These are phyloP conservation scores for Irena cyanogastra DNA, from an alignment of 2,113 vertebrate genomes.

Conservation along the genomic window DNA sequence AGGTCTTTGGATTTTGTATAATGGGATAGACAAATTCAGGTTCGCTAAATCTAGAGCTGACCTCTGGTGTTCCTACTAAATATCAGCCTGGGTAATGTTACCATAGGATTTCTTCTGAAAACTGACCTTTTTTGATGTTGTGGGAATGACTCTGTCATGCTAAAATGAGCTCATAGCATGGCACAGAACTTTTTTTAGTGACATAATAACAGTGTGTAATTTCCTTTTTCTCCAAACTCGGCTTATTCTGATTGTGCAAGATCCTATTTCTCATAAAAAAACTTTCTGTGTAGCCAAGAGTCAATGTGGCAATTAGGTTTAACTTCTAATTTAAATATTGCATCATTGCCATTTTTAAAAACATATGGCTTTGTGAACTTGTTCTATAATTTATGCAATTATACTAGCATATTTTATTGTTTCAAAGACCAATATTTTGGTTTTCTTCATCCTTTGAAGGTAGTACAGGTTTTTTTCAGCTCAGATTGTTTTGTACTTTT, in stretches of 20 bases:
- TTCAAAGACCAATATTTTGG: conserved; percentile 10
- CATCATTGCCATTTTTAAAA: conserved; percentile 24
- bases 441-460: conserved; percentile 36
- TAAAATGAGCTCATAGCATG: neutral
- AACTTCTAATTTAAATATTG: conserved; percentile 39
- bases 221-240: conserved; percentile 3
- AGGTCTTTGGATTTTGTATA: neutral
- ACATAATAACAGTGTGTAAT: neutral
- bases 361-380: neutral
- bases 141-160: neutral
- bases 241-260: conserved; percentile 22
- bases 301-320: neutral
- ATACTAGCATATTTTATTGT: neutral
- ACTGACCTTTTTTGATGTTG: no score
- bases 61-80: neutral
- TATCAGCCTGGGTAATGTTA: neutral
- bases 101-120: no score
- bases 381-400: neutral
- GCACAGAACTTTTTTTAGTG: neutral
- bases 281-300: conserved; percentile 6
- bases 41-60: neutral
- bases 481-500: conserved; percentile 54
- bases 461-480: neutral
- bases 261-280: neutral
- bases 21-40: neutral